phyloP scores from a whole-genome alignment of 2,888 invertebrate species.

The Drosophila nr. fundita region DNA sequence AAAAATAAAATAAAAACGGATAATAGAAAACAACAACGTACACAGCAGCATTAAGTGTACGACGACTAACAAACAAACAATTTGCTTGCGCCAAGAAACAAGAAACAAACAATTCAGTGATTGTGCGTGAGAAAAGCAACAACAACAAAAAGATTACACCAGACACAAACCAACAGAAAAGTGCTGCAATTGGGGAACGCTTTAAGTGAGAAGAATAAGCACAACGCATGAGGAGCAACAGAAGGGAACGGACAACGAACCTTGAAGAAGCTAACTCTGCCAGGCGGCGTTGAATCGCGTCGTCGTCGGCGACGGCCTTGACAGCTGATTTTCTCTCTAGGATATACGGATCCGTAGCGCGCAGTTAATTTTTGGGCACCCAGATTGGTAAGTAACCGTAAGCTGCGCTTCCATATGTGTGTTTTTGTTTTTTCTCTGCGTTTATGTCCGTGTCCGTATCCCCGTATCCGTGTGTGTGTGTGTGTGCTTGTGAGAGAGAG shows the following conservation, averaged over 20 bases:
- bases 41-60: slow-evolving; percentile 36
- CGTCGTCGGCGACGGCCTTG: slow-evolving; percentile 52
- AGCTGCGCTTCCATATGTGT: slow-evolving; percentile 5
- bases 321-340: slow-evolving; percentile 54
- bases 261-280: slow-evolving; percentile 26
- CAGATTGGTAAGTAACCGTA: slow-evolving; percentile 41
- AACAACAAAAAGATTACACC: slow-evolving; percentile 26
- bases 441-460: slow-evolving; percentile 1
- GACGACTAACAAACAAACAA: slow-evolving; percentile 35
- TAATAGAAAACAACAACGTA: slow-evolving; percentile 12
- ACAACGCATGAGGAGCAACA: not conserved
- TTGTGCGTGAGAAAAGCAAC: slow-evolving; percentile 14
- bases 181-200: slow-evolving; percentile 40
- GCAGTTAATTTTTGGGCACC: slow-evolving; percentile 27
- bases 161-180: slow-evolving; percentile 53
- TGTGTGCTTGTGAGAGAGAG: not conserved
- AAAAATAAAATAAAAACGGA: slow-evolving; percentile 5
- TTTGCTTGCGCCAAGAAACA: slow-evolving; percentile 42
- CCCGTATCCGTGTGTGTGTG: not conserved
- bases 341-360: slow-evolving; percentile 41
- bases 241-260: slow-evolving; percentile 12
- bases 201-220: slow-evolving; percentile 16
- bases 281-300: slow-evolving; percentile 30
- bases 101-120: slow-evolving; percentile 1
- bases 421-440: not conserved